phyloP scores from a whole-genome alignment of 2,888 invertebrate genomes.

The Sarcophaga subvicina region DNA sequence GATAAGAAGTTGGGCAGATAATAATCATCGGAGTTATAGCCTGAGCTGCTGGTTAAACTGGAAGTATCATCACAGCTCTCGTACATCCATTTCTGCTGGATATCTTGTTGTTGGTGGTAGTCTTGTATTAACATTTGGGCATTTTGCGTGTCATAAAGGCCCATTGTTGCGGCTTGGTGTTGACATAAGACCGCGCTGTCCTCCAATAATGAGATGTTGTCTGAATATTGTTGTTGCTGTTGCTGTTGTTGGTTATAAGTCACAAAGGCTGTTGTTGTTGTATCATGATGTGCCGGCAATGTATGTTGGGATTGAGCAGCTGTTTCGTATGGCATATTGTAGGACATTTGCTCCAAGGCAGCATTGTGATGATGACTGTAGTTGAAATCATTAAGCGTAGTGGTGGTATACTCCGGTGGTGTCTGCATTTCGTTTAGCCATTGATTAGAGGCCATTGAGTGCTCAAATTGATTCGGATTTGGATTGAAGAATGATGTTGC shows the following conservation, averaged over 20 bases:
- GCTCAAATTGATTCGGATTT: conserved; percentile 15
- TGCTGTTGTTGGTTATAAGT: conserved; percentile 60
- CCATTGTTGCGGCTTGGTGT: neutral
- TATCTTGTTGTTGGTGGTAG: conserved; percentile 30
- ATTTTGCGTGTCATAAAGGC: conserved; percentile 34
- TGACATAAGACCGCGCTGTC: conserved; percentile 50
- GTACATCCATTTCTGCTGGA: conserved; percentile 74
- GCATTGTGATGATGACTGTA: conserved; percentile 37
- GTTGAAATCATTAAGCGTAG: conserved; percentile 37
- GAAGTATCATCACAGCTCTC: conserved; percentile 81
- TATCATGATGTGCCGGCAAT: conserved; percentile 44
- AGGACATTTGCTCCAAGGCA: conserved; percentile 52
- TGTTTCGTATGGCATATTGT: conserved; percentile 52
- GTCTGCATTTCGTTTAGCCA: conserved; percentile 43
- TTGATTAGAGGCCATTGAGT: conserved; percentile 25
- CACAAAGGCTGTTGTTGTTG: conserved; percentile 58
- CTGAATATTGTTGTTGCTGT: conserved; percentile 54
- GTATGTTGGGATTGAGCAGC: conserved; percentile 8
- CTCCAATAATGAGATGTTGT: conserved; percentile 45
- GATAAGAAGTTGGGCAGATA: conserved; percentile 73
- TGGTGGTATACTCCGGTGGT: conserved; percentile 28
- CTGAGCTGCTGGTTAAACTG: conserved; percentile 80
- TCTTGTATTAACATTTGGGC: conserved; percentile 36
- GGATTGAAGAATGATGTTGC: too few relatives aligned
- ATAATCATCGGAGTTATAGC: conserved; percentile 79